Conservation (phyloP, 2,888 invertebrate species). For the Aradus depressus region DNA sequence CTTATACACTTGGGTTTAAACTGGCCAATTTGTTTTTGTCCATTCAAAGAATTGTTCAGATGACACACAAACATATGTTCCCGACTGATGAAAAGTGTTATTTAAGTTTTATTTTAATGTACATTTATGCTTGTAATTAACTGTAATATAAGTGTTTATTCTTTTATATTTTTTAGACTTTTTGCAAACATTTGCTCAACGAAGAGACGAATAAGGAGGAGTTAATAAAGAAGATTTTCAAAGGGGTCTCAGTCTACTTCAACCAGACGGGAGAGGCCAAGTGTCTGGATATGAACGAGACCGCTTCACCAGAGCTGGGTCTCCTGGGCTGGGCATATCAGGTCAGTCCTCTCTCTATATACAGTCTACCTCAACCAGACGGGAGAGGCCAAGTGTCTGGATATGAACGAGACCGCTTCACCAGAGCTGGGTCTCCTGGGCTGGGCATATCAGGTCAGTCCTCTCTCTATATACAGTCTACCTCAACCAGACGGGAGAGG, state of each 20-base stretch:
- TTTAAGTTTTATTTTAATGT: too few relatives aligned
- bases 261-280: constrained; percentile 64
- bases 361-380: constrained; percentile 74
- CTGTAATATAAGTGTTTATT: too few relatives aligned
- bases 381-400: constrained; percentile 55
- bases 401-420: constrained; percentile 47
- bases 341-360: too few relatives aligned
- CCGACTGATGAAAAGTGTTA: too few relatives aligned
- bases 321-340: constrained; percentile 72
- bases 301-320: constrained; percentile 49
- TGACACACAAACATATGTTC: too few relatives aligned
- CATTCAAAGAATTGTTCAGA: too few relatives aligned
- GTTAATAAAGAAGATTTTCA: constrained; percentile 50
- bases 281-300: constrained; percentile 54
- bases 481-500: constrained; percentile 66
- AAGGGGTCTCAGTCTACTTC: constrained; percentile 61
- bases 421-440: constrained; percentile 52
- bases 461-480: too few relatives aligned
- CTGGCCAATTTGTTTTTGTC: too few relatives aligned
- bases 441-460: constrained; percentile 84
- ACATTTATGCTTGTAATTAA: too few relatives aligned
- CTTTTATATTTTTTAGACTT: constrained; percentile 42
- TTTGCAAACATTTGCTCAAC: constrained; percentile 42
- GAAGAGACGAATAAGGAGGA: constrained; percentile 40
- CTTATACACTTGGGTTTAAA: too few relatives aligned